Percentiles rank a stretch among this genome's conserved stretches.
phyloP scores from a whole-genome alignment of 2,113 vertebrate species.

The Lasiurus cinereus region DNA sequence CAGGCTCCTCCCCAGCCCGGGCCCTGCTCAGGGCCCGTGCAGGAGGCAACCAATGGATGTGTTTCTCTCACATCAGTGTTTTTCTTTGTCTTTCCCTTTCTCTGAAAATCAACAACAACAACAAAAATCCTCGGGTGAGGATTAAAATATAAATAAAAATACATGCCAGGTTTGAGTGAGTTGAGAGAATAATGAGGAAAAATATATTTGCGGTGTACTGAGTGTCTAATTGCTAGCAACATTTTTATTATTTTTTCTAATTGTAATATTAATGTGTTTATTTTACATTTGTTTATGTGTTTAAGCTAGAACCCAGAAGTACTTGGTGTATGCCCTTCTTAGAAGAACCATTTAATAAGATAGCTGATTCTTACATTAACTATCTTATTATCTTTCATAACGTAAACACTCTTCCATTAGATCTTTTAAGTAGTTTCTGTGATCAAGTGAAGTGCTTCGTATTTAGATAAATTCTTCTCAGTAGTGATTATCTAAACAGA shows the following conservation, averaged over 20 bases:
- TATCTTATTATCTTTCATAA: slow-evolving; percentile 79
- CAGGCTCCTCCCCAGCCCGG: too few relatives aligned
- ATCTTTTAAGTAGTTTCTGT: slow-evolving; percentile 80
- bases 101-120: too few relatives aligned
- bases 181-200: slow-evolving; percentile 60
- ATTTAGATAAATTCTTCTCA: slow-evolving; percentile 78
- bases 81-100: too few relatives aligned
- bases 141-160: background rate
- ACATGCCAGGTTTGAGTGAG: background rate
- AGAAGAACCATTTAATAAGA: slow-evolving; percentile 78
- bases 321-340: slow-evolving; percentile 73
- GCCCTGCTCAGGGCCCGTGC: too few relatives aligned
- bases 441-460: slow-evolving; percentile 79
- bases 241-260: slow-evolving; percentile 62
- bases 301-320: slow-evolving; percentile 76
- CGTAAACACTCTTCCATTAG: slow-evolving; percentile 82
- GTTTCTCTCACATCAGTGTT: too few relatives aligned
- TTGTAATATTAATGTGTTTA: slow-evolving; percentile 8
- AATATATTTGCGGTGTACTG: background rate
- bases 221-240: background rate
- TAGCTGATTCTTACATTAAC: slow-evolving; percentile 80
- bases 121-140: too few relatives aligned
- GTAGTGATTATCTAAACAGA: slow-evolving; percentile 34
- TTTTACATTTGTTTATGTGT: slow-evolving; percentile 62
- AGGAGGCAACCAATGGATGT: too few relatives aligned